Conservation (phyloP, 1,140 invertebrate genomes). For the Drosophila pectinifera region DNA sequence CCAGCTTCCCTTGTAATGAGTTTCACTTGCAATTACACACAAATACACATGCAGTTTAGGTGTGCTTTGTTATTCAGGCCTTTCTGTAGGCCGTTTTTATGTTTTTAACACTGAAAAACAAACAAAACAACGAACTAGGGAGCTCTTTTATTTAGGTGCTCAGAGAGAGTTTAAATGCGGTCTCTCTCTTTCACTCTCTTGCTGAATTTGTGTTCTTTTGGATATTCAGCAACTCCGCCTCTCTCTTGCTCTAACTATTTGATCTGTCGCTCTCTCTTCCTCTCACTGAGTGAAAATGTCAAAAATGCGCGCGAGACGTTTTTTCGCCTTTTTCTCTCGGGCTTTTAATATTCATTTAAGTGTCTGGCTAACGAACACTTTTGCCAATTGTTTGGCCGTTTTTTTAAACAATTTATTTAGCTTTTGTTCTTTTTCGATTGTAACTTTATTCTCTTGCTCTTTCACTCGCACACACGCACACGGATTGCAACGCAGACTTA, state of each 20-base stretch:
- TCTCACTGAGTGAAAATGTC: conserved; percentile 66
- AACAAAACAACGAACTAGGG: conserved; percentile 55
- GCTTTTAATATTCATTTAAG: conserved; percentile 23
- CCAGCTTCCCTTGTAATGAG: conserved; percentile 38
- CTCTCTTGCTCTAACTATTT: conserved; percentile 9
- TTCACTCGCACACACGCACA: conserved; percentile 1
- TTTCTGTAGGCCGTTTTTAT: conserved; percentile 22
- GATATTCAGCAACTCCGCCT: conserved; percentile 53
- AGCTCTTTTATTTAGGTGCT: conserved; percentile 57
- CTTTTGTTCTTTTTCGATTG: neutral
- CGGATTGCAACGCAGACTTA: conserved; percentile 11
- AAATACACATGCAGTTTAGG: conserved; percentile 35
- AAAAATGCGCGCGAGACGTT: conserved; percentile 73
- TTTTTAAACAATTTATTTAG: conserved; percentile 14
- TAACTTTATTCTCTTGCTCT: conserved; percentile 2
- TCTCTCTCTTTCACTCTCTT: conserved; percentile 23
- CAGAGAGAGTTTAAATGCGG: conserved; percentile 20
- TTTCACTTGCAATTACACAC: conserved; percentile 59
- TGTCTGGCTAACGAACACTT: conserved; percentile 26
- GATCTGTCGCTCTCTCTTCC: conserved; percentile 36
- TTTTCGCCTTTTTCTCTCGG: conserved; percentile 48
- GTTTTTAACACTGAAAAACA: conserved; percentile 45
- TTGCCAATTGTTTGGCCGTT: conserved; percentile 19
- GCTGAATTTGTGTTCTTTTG: conserved; percentile 38
- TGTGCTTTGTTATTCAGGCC: conserved; percentile 32